phyloP scores from a whole-genome alignment of 2,113 vertebrate species.

The Mus spicilegus region DNA sequence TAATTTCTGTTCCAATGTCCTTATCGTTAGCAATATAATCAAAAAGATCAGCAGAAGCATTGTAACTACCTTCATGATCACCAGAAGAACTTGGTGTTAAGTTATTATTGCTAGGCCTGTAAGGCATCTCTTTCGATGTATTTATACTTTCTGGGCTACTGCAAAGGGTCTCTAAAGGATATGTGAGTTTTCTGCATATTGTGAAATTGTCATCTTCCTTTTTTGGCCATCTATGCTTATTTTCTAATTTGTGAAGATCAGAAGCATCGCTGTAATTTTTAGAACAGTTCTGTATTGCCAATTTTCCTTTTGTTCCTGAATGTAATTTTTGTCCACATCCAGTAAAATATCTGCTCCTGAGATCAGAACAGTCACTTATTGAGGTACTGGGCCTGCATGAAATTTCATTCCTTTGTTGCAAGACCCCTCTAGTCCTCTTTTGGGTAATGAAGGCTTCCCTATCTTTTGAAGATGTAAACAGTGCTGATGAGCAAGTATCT shows the following conservation, averaged over 20 bases:
- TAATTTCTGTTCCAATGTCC: slow-evolving; percentile 65
- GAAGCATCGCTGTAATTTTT: background rate
- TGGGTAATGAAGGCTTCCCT: slow-evolving; percentile 38
- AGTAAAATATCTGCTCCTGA: slow-evolving; percentile 29
- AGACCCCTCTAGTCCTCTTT: background rate
- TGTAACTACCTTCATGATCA: slow-evolving; percentile 80
- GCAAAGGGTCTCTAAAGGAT: slow-evolving; percentile 56
- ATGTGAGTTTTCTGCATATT: slow-evolving; percentile 46
- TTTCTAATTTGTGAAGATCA: slow-evolving; percentile 58
- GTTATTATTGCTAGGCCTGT: slow-evolving; percentile 1
- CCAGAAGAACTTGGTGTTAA: slow-evolving; percentile 34
- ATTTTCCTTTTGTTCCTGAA: slow-evolving; percentile 60
- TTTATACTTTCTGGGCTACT: slow-evolving; percentile 45
- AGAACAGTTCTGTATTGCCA: background rate
- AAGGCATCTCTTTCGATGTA: slow-evolving; percentile 63
- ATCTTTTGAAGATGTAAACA: slow-evolving; percentile 43
- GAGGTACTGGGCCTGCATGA: slow-evolving; percentile 4
- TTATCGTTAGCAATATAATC: slow-evolving; percentile 77
- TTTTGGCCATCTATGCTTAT: slow-evolving; percentile 61
- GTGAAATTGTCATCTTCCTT: slow-evolving; percentile 54
- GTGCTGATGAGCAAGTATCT: background rate
- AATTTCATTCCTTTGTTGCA: slow-evolving; percentile 30
- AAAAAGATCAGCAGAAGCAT: slow-evolving; percentile 91
- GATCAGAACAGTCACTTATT: slow-evolving; percentile 57
- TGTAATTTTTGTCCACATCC: slow-evolving; percentile 26